phyloP scores from a whole-genome alignment of 2,113 vertebrate species.

The Arizona elegans region DNA sequence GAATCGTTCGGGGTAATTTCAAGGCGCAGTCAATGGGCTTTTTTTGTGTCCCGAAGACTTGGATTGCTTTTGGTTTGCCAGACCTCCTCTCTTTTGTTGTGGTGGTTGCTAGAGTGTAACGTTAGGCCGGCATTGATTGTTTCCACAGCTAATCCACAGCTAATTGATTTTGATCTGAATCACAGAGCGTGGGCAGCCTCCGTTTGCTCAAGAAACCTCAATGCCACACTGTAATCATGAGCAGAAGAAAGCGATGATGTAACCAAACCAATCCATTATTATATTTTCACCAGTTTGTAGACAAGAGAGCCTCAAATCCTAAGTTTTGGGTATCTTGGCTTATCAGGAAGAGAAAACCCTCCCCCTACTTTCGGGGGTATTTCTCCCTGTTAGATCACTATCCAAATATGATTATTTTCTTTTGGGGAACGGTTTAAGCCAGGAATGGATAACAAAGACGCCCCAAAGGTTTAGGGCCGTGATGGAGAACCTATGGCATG shows the following conservation, averaged over 20 bases:
- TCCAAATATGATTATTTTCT: neutral
- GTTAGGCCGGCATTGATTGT: constrained; percentile 51
- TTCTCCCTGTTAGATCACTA: neutral
- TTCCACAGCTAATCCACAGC: constrained; percentile 58
- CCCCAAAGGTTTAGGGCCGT: neutral
- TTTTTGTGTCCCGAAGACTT: constrained; percentile 18
- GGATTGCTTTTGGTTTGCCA: constrained; percentile 3
- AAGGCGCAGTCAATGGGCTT: constrained; percentile 23
- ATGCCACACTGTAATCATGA: constrained; percentile 60
- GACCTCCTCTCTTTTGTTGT: constrained; percentile 22
- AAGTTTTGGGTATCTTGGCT: neutral
- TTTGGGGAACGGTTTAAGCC: neutral
- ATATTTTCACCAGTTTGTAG: constrained; percentile 34
- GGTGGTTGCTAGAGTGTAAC: constrained; percentile 51
- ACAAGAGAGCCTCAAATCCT: neutral
- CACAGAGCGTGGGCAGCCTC: constrained; percentile 62
- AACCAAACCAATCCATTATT: constrained; percentile 47
- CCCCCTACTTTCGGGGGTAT: neutral
- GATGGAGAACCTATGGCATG: neutral
- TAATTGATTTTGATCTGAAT: constrained; percentile 71
- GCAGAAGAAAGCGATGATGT: constrained; percentile 40
- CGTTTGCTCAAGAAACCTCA: constrained; percentile 63
- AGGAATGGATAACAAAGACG: neutral
- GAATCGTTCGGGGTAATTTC: neutral
- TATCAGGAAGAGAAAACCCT: neutral